phyloP scores from a whole-genome alignment of 2,113 vertebrate genomes.

The Hucho hucho region DNA sequence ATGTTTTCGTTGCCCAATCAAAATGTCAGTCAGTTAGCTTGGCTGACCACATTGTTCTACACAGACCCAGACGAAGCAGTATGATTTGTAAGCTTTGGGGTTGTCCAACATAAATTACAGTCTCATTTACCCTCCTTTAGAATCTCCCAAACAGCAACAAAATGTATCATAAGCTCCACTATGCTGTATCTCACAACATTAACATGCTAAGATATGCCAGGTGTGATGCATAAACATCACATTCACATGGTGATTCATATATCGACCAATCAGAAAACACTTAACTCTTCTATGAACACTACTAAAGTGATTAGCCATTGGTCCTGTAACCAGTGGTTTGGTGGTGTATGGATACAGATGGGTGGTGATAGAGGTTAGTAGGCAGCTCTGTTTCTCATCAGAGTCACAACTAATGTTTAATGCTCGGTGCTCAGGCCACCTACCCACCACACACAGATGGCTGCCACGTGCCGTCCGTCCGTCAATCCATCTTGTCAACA shows the following conservation, averaged over 20 bases:
- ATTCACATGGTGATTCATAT: too few relatives aligned
- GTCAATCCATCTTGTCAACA: slow-evolving; percentile 49
- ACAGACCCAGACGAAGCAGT: not conserved
- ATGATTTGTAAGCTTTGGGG: not conserved
- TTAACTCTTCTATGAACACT: too few relatives aligned
- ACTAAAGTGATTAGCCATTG: not conserved
- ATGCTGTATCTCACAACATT: too few relatives aligned
- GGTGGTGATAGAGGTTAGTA: not conserved
- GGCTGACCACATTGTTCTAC: not conserved
- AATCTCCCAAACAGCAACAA: not conserved
- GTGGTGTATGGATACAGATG: slow-evolving; percentile 9
- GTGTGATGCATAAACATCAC: too few relatives aligned
- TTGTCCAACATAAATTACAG: not conserved
- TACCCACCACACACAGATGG: slow-evolving; percentile 52
- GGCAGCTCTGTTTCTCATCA: slow-evolving; percentile 43
- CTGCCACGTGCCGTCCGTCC: slow-evolving; percentile 45
- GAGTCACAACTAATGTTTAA: slow-evolving; percentile 26
- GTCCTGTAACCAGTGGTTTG: slow-evolving; percentile 1
- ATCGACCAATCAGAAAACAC: too few relatives aligned
- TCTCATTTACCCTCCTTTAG: not conserved
- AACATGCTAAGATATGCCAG: too few relatives aligned
- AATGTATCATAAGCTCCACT: too few relatives aligned
- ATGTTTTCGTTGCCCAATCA: not conserved
- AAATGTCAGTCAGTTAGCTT: not conserved
- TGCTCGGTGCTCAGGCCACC: slow-evolving; percentile 38